Base-by-base conservation (phyloP, 2,888 invertebrate species). In the Oxyteleia sp. region DNA sequence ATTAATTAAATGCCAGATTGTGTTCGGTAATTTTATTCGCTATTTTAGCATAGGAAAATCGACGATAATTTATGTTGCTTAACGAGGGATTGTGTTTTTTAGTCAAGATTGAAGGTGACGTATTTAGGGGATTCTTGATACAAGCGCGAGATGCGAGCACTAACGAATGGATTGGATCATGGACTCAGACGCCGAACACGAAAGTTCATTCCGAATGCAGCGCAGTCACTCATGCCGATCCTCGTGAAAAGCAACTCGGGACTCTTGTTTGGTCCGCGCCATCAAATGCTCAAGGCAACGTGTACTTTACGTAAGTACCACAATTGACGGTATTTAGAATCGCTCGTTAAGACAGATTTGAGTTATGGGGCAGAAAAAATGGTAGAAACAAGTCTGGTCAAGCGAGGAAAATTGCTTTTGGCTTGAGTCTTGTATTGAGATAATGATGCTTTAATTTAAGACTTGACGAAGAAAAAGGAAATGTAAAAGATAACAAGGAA, bases 41-140 rank as follows among this genome's bases (percentile, higher is more conserved):
- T n/a, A n/a, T 45, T 16, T 7, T 13, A 45, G 10, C 13, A 4
- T 45, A 16, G 10, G 2, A 45, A 38, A 10, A 2, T 5, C 23
- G 23, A 32, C 8, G 8, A 32, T 32, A 32, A 32, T 32, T 32
- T 32, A 32, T 32, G 10, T 32, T 8, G 32, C 8, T 51, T 18
- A 51, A 51, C n/a, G 26, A 51, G 20, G 10, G n/a, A 49, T 35
- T 68, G 11, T 51, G 23, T 51, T 72, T 89, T 88, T 4, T 93
- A 96, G 96, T 96, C 51, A 94, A 94, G 53, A 95, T 96, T 85
- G 94, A 94, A 64, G 92, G 92, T 5, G 95, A 94, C 13, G 93
- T 95, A 0, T 97, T 97, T 94, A 96, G 96, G 88, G 97, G 97
- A n/a, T 97, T 97, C 94, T 96, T 97, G 93, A 93, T 97, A 51